Evolutionary conservation across 2,113 vertebrate species (phyloP).

Genomic region (Python bivittatus): DNA sequence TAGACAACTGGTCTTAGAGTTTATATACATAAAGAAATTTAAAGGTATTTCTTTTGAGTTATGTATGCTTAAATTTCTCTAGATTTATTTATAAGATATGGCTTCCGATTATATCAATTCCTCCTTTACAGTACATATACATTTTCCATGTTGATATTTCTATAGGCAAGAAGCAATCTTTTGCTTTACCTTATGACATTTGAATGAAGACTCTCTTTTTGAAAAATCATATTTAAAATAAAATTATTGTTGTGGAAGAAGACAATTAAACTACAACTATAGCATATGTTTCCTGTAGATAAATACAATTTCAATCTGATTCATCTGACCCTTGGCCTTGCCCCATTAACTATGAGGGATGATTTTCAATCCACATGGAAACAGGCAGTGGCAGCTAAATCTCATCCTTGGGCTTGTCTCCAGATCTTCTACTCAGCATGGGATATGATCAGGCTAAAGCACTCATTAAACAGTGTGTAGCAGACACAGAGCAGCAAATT

Average conservation of each 20-base stretch:
- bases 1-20: neutral
- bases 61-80: neutral
- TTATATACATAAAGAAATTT: neutral
- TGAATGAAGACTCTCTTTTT: slow-evolving; percentile 17
- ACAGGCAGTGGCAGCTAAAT: no score
- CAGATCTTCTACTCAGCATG: no score
- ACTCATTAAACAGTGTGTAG: no score
- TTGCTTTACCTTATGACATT: slow-evolving; percentile 17
- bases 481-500: no score
- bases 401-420: no score
- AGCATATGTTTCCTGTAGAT: neutral
- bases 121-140: neutral
- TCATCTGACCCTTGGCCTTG: neutral
- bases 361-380: no score
- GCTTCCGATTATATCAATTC: neutral
- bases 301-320: neutral
- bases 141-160: slow-evolving; percentile 33
- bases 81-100: neutral
- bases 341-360: no score
- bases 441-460: no score
- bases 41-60: neutral
- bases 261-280: neutral
- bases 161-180: neutral
- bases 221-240: neutral
- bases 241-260: slow-evolving; percentile 22